phyloP scores from a whole-genome alignment of 1,140 invertebrate species.

The Rhopalosiphum maidis region DNA sequence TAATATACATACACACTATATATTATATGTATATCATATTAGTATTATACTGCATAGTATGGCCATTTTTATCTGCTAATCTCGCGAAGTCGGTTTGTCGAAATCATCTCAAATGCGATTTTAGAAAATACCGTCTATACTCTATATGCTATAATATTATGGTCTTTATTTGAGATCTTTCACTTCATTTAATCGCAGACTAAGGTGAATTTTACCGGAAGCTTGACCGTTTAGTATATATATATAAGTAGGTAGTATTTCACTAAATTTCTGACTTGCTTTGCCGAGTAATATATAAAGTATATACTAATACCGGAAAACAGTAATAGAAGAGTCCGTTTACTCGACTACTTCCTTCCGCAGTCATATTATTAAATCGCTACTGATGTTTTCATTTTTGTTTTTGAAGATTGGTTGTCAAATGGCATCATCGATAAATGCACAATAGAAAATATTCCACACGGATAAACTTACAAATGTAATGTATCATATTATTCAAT shows the following conservation, averaged over 20 bases:
- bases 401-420: background rate
- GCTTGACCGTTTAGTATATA: background rate
- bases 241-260: background rate
- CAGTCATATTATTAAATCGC: background rate
- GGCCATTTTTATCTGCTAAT: background rate
- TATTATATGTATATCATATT: background rate
- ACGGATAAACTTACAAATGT: background rate
- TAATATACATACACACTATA: background rate
- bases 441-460: background rate
- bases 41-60: background rate
- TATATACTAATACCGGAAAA: conserved; percentile 8
- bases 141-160: background rate
- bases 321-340: background rate
- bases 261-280: background rate
- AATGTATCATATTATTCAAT: background rate
- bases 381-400: background rate
- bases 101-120: background rate
- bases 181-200: background rate
- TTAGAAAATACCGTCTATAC: background rate
- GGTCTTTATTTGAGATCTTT: background rate
- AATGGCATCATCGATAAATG: background rate
- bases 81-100: background rate
- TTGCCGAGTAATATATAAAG: background rate
- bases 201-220: background rate
- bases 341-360: background rate